These are phyloP conservation scores for Oxycera nigricornis DNA, from an alignment of 2,888 invertebrate genomes.

Conservation along the genomic window DNA sequence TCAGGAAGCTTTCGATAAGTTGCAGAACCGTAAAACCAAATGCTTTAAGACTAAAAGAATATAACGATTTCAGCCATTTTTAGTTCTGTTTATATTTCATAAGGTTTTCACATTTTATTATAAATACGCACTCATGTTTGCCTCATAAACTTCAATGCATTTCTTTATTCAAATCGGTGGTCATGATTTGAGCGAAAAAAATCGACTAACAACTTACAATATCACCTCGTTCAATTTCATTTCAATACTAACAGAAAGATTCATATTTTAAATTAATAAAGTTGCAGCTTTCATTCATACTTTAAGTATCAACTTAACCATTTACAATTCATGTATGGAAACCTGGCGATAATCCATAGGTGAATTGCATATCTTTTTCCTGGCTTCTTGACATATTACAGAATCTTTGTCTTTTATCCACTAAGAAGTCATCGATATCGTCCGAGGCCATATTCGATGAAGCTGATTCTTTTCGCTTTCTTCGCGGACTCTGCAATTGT, in stretches of 20 bases:
- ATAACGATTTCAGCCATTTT: too few species aligned
- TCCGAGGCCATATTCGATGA: slow-evolving; percentile 50
- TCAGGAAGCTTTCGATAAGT: too few species aligned
- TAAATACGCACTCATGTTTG: too few species aligned
- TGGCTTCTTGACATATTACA: slow-evolving; percentile 51
- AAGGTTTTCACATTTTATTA: too few species aligned
- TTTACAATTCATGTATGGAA: slow-evolving; percentile 50
- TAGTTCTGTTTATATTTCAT: too few species aligned
- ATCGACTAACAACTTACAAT: too few species aligned
- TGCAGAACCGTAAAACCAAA: too few species aligned
- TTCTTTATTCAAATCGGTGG: too few species aligned
- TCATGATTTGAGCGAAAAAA: too few species aligned
- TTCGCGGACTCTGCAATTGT: background rate
- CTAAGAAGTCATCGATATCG: slow-evolving; percentile 58
- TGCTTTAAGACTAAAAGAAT: too few species aligned
- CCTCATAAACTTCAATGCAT: too few species aligned
- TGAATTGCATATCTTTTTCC: slow-evolving; percentile 57
- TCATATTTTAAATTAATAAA: background rate
- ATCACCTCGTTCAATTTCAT: too few species aligned
- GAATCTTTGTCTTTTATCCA: slow-evolving; percentile 57
- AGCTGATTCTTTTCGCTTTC: slow-evolving; percentile 43
- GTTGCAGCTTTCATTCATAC: background rate
- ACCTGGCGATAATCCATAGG: slow-evolving; percentile 58
- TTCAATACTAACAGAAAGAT: background rate
- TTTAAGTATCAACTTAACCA: background rate